These are phyloP conservation scores for Napeogenes inachia DNA, from an alignment of 2,888 invertebrate genomes.

Conservation along the genomic window DNA sequence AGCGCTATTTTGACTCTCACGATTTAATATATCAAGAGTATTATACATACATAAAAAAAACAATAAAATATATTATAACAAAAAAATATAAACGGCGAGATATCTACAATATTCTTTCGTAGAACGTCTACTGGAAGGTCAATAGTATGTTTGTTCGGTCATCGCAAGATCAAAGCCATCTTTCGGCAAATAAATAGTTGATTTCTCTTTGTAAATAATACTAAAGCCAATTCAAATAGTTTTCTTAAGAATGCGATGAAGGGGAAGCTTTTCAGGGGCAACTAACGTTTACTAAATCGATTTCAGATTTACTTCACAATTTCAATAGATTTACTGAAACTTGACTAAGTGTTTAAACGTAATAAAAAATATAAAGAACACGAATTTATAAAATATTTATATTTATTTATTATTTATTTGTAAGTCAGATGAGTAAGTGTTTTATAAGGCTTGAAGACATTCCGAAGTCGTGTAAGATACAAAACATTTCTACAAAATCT, in stretches of 20 bases:
- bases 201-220: slow-evolving; percentile 73
- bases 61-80: no score
- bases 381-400: no score
- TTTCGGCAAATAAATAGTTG: slow-evolving; percentile 74
- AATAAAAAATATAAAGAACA: no score
- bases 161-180: slow-evolving; percentile 69
- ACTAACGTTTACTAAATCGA: slow-evolving; percentile 62
- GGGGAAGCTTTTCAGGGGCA: slow-evolving; percentile 45
- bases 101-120: slow-evolving; percentile 43
- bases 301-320: slow-evolving; percentile 31
- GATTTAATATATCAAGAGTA: no score
- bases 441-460: no score
- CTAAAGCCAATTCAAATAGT: slow-evolving; percentile 55
- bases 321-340: slow-evolving; percentile 14
- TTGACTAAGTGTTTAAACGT: no score
- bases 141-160: slow-evolving; percentile 60
- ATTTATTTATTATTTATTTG: no score
- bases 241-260: slow-evolving; percentile 54
- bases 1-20: no score
- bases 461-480: no score
- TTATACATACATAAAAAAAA: no score
- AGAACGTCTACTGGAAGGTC: slow-evolving; percentile 54
- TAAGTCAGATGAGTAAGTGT: no score
- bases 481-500: no score
- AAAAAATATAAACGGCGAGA: not conserved